These are phyloP conservation scores for Sterna hirundo DNA, from an alignment of 2,113 vertebrate genomes.

Conservation along the genomic window DNA sequence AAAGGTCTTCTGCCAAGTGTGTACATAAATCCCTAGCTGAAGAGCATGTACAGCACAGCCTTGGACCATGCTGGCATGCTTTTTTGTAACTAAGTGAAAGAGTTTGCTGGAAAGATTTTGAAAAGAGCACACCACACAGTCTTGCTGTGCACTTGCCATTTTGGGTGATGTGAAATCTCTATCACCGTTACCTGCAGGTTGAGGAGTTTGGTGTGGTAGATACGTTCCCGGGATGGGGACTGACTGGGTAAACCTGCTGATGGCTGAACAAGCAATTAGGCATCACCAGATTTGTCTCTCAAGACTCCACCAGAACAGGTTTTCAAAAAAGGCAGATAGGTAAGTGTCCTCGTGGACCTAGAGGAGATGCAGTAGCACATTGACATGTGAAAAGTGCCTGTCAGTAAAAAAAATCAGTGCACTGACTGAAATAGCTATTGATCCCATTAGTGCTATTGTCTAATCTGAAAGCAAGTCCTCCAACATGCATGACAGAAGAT, in stretches of 20 bases:
- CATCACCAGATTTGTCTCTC: not conserved
- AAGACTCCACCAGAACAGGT: not conserved
- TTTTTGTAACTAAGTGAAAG: not conserved
- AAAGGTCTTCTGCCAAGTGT: fast-evolving
- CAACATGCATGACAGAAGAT: not conserved
- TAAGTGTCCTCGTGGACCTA: not conserved
- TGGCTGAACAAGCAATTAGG: not conserved
- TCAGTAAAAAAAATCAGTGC: not conserved
- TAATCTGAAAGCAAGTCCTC: not conserved
- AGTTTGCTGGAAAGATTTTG: not conserved
- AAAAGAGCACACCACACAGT: not conserved
- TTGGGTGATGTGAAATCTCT: not conserved
- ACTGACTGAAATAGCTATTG: not conserved
- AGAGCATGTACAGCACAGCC: not conserved
- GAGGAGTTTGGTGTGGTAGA: not conserved
- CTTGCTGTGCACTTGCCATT: not conserved
- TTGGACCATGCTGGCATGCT: not conserved
- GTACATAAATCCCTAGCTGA: not conserved
- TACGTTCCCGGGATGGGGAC: not conserved
- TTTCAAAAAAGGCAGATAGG: not conserved
- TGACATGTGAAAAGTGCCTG: not conserved
- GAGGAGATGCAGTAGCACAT: not conserved
- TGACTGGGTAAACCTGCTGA: not conserved
- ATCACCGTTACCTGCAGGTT: not conserved
- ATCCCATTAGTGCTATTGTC: not conserved